phyloP scores from a whole-genome alignment of 2,888 invertebrate genomes.

The Apotomis betuletana region DNA sequence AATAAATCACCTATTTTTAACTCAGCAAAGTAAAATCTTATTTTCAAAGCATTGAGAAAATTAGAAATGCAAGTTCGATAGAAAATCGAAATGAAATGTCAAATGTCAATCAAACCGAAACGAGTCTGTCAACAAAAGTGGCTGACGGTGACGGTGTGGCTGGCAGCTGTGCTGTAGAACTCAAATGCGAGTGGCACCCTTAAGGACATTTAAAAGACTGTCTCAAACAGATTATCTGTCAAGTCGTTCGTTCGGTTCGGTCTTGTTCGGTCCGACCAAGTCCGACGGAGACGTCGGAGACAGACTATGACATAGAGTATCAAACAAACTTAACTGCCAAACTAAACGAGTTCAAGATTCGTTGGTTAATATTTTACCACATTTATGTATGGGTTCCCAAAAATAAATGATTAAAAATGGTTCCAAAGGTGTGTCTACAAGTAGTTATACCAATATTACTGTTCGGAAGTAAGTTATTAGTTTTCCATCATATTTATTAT shows the following conservation, averaged over 20 bases:
- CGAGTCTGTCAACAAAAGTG: background rate
- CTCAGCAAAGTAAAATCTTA: background rate
- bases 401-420: slow-evolving; percentile 48
- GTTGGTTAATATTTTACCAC: slow-evolving; percentile 12
- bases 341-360: slow-evolving; percentile 10
- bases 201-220: background rate
- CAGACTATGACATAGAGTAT: too few species aligned
- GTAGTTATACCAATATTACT: slow-evolving; percentile 49
- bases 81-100: too few species aligned
- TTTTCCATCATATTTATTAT: slow-evolving; percentile 26
- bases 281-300: too few species aligned
- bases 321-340: slow-evolving; percentile 11
- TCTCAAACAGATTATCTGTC: background rate
- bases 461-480: slow-evolving; percentile 53
- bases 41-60: background rate
- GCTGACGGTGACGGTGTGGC: background rate
- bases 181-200: background rate
- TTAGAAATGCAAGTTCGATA: too few species aligned
- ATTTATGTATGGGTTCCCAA: slow-evolving; percentile 36
- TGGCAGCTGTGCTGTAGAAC: background rate
- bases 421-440: slow-evolving; percentile 46
- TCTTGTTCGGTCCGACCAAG: background rate
- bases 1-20: too few species aligned
- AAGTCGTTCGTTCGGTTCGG: background rate
- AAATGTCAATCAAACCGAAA: background rate